Evolutionary conservation across 2,888 invertebrate species (phyloP), one percentile per base, ranked within the genome.

Genomic region (Nomada fucata): DNA sequence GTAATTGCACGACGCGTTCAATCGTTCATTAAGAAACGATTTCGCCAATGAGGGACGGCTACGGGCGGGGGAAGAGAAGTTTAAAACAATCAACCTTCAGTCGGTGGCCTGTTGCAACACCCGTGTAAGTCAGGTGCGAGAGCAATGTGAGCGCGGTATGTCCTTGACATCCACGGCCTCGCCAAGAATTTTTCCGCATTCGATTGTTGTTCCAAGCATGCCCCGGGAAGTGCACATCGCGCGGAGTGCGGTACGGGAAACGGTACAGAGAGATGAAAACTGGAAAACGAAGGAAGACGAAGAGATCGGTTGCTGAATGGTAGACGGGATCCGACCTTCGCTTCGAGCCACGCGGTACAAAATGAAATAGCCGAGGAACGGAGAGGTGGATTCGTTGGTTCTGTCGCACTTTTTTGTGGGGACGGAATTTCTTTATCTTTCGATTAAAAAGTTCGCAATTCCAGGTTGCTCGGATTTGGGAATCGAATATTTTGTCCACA

Each of bases 91-190:
- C 47, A n/a, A 55, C 9, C 42, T 47, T 11, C n/a, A 15, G 55
- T 5, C 57, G 26, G 63, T 36, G 53, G 76, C 57, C 71, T 76
- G 85, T 89, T 86, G 83, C 82, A 79, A 88, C 85, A 79, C 85
- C 77, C 42, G 44, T 23, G 29, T 55, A 47, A 87, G 87, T 90
- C 88, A 90, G 88, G 89, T 88, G 89, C 80, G 80, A 76, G 74
- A 82, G 79, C 81, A 72, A 82, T 71, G 71, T 81, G 79, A 74
- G 57, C n/a, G 42, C 15, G 67, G 74, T 64, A 53, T 85, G 89
- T 83, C 92, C 91, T 91, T 92, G 91, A 91, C 92, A 91, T 85
- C 89, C 78, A 75, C 88, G 90, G 87, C 91, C 91, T 92, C 92
- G 91, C 88, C 87, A 91, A 88, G 90, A 91, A 91, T 92, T 92